Conservation (phyloP, 1,140 invertebrate species). For the Drosophila prosaltans region DNA sequence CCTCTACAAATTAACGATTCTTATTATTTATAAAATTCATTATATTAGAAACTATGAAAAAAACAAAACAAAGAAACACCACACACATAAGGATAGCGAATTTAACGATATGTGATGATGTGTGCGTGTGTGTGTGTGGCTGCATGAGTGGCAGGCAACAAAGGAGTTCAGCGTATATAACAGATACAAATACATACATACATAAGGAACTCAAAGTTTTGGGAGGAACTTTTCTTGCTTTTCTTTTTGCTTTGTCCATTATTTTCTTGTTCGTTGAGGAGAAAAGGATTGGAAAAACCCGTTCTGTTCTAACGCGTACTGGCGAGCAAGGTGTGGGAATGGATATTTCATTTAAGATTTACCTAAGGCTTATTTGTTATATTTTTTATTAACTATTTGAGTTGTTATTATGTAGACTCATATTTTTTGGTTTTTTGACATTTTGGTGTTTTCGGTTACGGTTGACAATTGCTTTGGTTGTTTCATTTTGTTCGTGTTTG, state of each 20-base stretch:
- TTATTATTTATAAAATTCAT: background rate
- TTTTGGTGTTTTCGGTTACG: constrained; percentile 59
- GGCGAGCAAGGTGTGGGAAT: constrained; percentile 5
- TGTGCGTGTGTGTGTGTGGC: constrained; percentile 13
- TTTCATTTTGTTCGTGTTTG: constrained; percentile 18
- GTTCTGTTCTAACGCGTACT: background rate
- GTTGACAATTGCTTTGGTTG: constrained; percentile 28
- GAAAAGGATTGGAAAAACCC: background rate
- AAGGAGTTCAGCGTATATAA: constrained; percentile 1
- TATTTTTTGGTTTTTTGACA: constrained; percentile 7
- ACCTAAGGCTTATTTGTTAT: constrained; percentile 10
- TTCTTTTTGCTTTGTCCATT: background rate
- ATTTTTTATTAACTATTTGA: constrained; percentile 26
- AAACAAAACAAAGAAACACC: constrained; percentile 12
- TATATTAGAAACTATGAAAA: constrained; percentile 19
- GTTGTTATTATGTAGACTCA: constrained; percentile 15
- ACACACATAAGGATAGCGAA: constrained; percentile 8
- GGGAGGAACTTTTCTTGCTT: constrained; percentile 3
- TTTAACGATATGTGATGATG: constrained; percentile 41
- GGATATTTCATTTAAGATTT: constrained; percentile 8
- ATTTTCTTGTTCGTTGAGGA: background rate
- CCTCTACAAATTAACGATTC: constrained; percentile 10
- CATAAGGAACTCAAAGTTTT: constrained; percentile 11
- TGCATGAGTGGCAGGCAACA: constrained; percentile 23
- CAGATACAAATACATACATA: background rate